Conservation (phyloP, 2,888 invertebrate species). For the Cosmia trapezina region DNA sequence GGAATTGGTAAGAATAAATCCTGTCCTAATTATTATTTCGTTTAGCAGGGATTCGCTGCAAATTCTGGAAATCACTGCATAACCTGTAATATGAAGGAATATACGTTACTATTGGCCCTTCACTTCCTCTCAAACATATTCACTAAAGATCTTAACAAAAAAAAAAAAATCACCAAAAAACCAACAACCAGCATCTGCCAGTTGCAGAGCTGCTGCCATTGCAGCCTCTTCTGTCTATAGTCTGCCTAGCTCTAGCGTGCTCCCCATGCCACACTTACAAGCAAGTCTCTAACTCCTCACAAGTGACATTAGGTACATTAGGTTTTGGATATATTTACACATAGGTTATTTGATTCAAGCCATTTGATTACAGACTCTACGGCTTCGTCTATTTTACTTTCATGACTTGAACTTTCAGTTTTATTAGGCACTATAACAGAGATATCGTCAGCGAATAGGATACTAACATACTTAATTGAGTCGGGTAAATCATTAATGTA, state of each 20-base stretch:
- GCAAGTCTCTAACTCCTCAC: neutral
- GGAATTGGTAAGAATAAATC: constrained; percentile 65
- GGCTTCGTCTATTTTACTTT: no score
- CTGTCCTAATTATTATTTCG: neutral
- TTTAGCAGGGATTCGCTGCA: constrained; percentile 11
- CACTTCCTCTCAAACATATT: neutral
- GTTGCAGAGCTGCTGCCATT: neutral
- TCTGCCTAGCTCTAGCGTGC: neutral
- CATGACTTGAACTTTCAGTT: no score
- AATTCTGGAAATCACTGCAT: constrained; percentile 18
- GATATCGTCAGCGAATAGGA: no score
- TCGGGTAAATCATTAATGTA: no score
- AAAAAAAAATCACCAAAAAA: neutral
- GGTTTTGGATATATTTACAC: no score
- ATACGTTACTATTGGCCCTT: neutral
- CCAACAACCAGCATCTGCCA: neutral
- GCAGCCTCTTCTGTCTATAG: neutral
- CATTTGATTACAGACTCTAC: no score
- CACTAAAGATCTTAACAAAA: neutral
- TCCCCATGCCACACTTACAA: neutral
- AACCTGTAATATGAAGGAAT: neutral
- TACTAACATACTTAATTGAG: no score
- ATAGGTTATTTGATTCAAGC: no score
- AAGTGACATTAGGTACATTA: neutral
- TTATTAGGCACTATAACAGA: no score